These are phyloP conservation scores for Mastigias papua DNA, from an alignment of 30 jellyfish, hydroid and myxozoan species.

Conservation along the genomic window DNA sequence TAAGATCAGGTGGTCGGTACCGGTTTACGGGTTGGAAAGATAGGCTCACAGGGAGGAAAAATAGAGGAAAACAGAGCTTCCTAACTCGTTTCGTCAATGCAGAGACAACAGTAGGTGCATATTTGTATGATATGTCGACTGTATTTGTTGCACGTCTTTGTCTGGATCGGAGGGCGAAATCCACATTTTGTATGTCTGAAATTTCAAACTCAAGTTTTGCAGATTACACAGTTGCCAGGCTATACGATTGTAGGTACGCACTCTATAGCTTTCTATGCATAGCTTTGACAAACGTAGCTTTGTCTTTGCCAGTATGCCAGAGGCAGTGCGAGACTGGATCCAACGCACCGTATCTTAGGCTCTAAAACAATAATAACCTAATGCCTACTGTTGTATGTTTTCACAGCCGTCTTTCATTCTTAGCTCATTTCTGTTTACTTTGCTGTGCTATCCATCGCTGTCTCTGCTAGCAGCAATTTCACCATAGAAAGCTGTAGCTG, in stretches of 20 bases:
- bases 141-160: background rate
- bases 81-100: too few species aligned
- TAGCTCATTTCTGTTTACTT: too few species aligned
- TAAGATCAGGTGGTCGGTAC: background rate
- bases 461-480: too few species aligned
- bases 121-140: too few species aligned
- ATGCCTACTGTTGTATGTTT: too few species aligned
- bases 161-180: constrained; percentile 23
- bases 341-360: too few species aligned
- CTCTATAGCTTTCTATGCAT: background rate
- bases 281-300: background rate
- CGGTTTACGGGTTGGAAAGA: background rate
- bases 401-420: too few species aligned
- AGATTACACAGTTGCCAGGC: constrained; percentile 1
- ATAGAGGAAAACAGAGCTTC: background rate
- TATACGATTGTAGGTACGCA: background rate
- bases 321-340: background rate
- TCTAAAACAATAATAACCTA: too few species aligned
- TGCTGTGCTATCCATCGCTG: too few species aligned
- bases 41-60: background rate
- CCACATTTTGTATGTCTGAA: constrained; percentile 14
- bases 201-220: constrained; percentile 12
- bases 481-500: too few species aligned
- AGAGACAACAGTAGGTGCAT: too few species aligned
- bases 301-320: background rate